Evolutionary conservation across 2,113 vertebrate species (phyloP), one percentile per base, ranked within the genome.

Genomic region (Pelecanus crispus): DNA sequence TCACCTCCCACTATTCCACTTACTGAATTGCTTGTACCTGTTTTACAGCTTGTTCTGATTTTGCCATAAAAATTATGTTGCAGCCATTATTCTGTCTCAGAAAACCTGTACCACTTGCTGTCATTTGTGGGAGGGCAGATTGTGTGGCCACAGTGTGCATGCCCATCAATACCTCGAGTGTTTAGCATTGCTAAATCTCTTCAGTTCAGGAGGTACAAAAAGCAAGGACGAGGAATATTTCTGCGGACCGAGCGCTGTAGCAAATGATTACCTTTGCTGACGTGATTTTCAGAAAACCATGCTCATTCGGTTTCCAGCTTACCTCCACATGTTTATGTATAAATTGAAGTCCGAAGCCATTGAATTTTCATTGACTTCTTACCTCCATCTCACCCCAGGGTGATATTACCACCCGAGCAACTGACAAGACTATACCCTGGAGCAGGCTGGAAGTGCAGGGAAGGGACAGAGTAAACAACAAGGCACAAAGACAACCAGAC

Each of bases 231-330:
- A 81, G 47, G 31, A 91, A 53, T 29, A 49, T 68, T 89, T 68
- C 61, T 65, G 52, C 3, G 7, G 52, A 85, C 11, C 0, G 2
- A 90, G 20, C 0, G 0, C 44, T 44, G 55, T 11, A 62, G 56
- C 34, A 89, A 79, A 63, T 15, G 10, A 15, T 36, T 63, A 36
- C 61, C 61, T 61, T 29, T 81, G 36, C 34, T 72, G n/a, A 79
- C 1, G 1, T 13, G 56, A 42, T 55, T 92, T 91, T 75, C 77
- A 62, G 72, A 83, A 56, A 29, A 16, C 20, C 42, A 21, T 4
- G 9, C 36, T 67, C n/a, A 21, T 74, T 82, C 75, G 8, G 13
- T 78, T 85, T 81, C 40, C 61, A 79, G 22, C 61, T 93, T 52
- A 89, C 44, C 56, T 86, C 47, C 42, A 80, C 19, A 16, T 1